Conservation (phyloP, 2,888 invertebrate genomes). For the Apeira syringaria region DNA sequence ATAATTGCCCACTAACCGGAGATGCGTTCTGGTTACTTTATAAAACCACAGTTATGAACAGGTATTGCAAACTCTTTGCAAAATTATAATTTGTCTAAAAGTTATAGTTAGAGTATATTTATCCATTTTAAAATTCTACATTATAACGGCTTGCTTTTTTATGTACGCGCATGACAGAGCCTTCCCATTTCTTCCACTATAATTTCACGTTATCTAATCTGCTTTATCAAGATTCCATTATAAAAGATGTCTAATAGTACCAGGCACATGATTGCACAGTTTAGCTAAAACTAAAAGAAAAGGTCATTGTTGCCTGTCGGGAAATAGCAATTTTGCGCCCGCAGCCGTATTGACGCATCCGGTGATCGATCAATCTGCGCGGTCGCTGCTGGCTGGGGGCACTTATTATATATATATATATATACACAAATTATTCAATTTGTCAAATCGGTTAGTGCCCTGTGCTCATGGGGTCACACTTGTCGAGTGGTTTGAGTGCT, state of each 20-base stretch:
- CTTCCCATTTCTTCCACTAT: too few relatives aligned
- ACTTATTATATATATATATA: too few relatives aligned
- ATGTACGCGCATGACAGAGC: too few relatives aligned
- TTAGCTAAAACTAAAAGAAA: not conserved
- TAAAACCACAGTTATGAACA: slow-evolving; percentile 32
- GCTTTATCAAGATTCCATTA: too few relatives aligned
- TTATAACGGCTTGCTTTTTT: too few relatives aligned
- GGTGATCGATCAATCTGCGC: slow-evolving; percentile 72
- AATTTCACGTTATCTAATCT: too few relatives aligned
- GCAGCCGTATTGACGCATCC: slow-evolving; percentile 53
- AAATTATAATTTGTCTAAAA: slow-evolving; percentile 19
- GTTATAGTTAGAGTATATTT: too few relatives aligned
- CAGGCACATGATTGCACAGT: too few relatives aligned
- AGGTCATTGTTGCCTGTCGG: slow-evolving; percentile 31
- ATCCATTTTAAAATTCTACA: too few relatives aligned
- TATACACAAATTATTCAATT: slow-evolving; percentile 70
- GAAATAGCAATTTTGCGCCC: slow-evolving; percentile 45
- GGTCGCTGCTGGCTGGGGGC: slow-evolving; percentile 32
- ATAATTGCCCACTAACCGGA: slow-evolving; percentile 44
- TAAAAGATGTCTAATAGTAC: too few relatives aligned
- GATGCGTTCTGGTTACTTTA: slow-evolving; percentile 54
- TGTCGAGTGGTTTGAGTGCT: slow-evolving; percentile 36
- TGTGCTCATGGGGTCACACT: slow-evolving; percentile 48
- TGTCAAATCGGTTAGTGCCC: slow-evolving; percentile 61
- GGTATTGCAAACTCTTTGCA: slow-evolving; percentile 25